A percentile compares a stretch with the other conserved stretches of the same genome.
phyloP scores from a whole-genome alignment of 2,797 vertebrate species.

The Ctenochaetus hawaiiensis region DNA sequence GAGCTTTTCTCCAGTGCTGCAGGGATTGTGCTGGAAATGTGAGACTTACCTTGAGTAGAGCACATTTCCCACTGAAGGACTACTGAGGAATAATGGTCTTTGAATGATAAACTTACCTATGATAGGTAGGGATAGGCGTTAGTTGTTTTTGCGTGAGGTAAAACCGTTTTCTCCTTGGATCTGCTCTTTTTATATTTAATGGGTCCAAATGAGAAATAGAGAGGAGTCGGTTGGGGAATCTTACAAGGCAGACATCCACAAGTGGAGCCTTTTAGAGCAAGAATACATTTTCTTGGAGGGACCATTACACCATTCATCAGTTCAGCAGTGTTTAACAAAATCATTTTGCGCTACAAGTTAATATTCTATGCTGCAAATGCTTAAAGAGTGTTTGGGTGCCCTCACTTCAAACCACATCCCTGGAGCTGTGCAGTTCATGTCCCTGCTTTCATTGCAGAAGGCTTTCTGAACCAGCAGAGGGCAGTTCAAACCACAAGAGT shows the following conservation, averaged over 20 bases:
- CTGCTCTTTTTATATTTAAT: slow-evolving; percentile 3
- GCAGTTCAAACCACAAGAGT: slow-evolving; percentile 62
- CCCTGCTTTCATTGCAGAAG: slow-evolving; percentile 32
- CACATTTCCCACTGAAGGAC: slow-evolving; percentile 5
- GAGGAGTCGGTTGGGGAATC: not conserved
- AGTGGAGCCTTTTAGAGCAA: too few species aligned
- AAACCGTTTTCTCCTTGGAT: not conserved
- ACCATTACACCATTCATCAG: not conserved
- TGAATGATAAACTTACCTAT: slow-evolving; percentile 4
- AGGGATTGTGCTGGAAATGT: too few species aligned
- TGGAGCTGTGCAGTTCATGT: not conserved
- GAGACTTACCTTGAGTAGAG: not conserved
- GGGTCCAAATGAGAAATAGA: slow-evolving; percentile 1
- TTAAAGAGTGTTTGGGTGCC: not conserved
- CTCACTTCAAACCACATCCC: not conserved
- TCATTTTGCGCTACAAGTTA: not conserved
- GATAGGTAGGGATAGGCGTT: not conserved
- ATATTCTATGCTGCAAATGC: not conserved
- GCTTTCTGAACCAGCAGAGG: slow-evolving; percentile 69
- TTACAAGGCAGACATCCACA: not conserved
- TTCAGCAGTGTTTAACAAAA: not conserved
- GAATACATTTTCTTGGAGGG: not conserved
- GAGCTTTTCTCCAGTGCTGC: too few species aligned
- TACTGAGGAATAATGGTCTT: slow-evolving; percentile 10
- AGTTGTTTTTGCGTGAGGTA: not conserved